A percentile compares a stretch with the other conserved stretches of the same genome.
These are phyloP conservation scores for Malurus melanocephalus DNA, from an alignment of 2,113 vertebrate genomes.

Conservation along the genomic window DNA sequence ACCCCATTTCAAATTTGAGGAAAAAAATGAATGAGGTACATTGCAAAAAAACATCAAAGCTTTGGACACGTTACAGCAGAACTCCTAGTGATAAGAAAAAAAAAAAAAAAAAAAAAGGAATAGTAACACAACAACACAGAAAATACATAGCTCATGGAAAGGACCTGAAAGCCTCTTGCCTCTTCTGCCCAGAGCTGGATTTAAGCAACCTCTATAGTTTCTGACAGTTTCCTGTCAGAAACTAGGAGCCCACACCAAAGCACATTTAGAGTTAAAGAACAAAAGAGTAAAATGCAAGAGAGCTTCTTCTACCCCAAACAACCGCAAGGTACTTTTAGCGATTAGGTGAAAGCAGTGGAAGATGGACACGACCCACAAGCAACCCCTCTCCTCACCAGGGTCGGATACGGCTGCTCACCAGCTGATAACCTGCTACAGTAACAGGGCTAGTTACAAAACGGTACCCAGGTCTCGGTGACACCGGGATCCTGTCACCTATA, in stretches of 20 bases:
- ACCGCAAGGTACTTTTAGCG: neutral
- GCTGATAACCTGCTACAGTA: neutral
- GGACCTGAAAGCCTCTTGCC: neutral
- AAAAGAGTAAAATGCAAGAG: neutral
- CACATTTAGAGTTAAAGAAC: neutral
- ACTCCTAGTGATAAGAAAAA: neutral
- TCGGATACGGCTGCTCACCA: neutral
- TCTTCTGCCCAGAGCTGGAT: neutral
- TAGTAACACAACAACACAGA: neutral
- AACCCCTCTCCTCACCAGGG: neutral
- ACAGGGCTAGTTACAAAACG: neutral
- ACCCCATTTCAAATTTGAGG: neutral
- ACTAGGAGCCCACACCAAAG: neutral
- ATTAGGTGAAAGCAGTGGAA: neutral
- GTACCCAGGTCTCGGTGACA: neutral
- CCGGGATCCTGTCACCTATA: neutral
- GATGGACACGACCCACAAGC: neutral
- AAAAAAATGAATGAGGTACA: neutral
- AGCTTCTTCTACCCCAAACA: neutral
- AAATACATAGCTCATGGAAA: neutral
- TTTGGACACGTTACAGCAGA: neutral
- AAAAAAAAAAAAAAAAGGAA: neutral
- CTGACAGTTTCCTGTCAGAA: neutral
- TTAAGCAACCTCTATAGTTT: neutral
- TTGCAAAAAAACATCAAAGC: conserved; percentile 1